Percentiles rank a stretch among this genome's conserved stretches.
phyloP scores from a whole-genome alignment of 1,140 invertebrate species.

The Bombus fervidus region DNA sequence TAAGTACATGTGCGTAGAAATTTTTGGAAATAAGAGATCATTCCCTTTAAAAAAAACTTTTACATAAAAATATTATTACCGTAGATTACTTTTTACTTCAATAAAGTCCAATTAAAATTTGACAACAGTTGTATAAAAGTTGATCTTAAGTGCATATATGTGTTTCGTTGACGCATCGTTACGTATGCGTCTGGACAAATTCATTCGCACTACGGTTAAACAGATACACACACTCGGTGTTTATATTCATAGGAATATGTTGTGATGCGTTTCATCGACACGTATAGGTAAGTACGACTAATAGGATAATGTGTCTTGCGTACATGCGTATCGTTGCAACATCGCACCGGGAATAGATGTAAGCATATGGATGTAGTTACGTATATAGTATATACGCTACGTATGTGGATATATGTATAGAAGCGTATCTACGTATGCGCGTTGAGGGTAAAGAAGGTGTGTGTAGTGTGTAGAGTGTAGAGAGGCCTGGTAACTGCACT shows the following conservation, averaged over 20 bases:
- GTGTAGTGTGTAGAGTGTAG: neutral
- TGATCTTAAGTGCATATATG: too few species aligned
- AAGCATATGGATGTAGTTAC: neutral
- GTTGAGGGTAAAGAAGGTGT: neutral
- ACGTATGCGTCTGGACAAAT: too few species aligned
- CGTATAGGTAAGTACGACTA: neutral
- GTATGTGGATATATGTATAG: too few species aligned
- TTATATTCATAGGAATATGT: neutral
- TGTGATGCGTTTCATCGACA: neutral
- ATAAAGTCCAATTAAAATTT: too few species aligned
- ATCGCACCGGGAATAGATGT: neutral
- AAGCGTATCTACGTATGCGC: neutral
- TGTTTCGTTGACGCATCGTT: too few species aligned
- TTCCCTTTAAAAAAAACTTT: neutral
- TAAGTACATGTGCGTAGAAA: neutral
- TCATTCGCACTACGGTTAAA: neutral
- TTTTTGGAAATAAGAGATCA: neutral
- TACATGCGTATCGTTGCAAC: constrained; percentile 12
- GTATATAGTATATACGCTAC: neutral
- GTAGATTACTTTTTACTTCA: too few species aligned
- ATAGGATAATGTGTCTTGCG: constrained; percentile 10
- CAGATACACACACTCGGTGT: neutral
- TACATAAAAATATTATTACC: too few species aligned
- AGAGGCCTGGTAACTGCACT: constrained; percentile 71
- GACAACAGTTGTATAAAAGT: too few species aligned